These are phyloP conservation scores for Hypselothyrea guttata DNA, from an alignment of 2,888 invertebrate species.

Conservation along the genomic window DNA sequence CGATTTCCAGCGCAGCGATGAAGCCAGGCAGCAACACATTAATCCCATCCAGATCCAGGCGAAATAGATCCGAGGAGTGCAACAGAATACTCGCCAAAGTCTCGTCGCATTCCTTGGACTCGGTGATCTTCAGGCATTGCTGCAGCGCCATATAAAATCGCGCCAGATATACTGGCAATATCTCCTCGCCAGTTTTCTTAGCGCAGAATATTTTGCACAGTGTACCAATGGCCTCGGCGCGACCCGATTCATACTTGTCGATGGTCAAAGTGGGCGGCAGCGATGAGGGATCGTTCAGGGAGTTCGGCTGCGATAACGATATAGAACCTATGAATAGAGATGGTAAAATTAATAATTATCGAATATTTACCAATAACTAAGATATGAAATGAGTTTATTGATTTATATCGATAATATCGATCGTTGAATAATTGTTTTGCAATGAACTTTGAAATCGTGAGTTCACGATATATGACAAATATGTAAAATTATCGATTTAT, in stretches of 20 bases:
- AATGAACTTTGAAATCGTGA: too few species aligned
- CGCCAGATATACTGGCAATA: slow-evolving; percentile 95
- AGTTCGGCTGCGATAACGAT: slow-evolving; percentile 86
- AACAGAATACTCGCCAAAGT: slow-evolving; percentile 93
- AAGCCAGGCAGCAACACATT: slow-evolving; percentile 95
- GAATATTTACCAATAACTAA: too few species aligned
- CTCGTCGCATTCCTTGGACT: slow-evolving; percentile 87
- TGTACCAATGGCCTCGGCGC: slow-evolving; percentile 97
- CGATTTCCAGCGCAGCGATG: slow-evolving; percentile 93
- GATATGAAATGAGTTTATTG: too few species aligned
- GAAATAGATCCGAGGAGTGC: slow-evolving; percentile 93
- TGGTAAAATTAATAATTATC: too few species aligned
- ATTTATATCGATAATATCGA: too few species aligned
- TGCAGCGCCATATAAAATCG: slow-evolving; percentile 96
- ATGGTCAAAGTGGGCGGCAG: slow-evolving; percentile 88
- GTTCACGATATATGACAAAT: too few species aligned
- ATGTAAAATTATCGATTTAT: too few species aligned
- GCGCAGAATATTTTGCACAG: slow-evolving; percentile 97
- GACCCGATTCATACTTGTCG: slow-evolving; percentile 91
- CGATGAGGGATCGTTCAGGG: slow-evolving; percentile 86
- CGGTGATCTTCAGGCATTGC: slow-evolving; percentile 90
- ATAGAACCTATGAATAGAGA: too few species aligned
- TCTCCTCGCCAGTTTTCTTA: slow-evolving; percentile 93
- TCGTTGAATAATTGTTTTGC: too few species aligned
- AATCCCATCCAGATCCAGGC: slow-evolving; percentile 95